Base-by-base conservation (phyloP, 2,797 vertebrate species). In the Danionella dracula region DNA sequence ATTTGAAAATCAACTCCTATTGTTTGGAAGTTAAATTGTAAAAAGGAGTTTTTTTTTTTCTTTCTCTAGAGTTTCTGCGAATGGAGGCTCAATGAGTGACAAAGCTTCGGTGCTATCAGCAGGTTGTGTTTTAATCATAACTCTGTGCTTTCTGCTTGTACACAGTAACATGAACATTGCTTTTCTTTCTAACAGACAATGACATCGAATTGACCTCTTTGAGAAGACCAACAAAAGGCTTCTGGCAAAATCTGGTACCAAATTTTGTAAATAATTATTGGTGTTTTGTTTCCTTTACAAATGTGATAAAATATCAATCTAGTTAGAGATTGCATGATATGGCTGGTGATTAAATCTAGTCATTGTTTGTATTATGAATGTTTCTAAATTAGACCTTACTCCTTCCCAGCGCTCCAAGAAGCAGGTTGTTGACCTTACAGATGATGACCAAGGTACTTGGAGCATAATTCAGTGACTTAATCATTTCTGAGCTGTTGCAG, bases 241-340 rank as follows among this genome's bases (percentile, higher is more conserved):
- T 68, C 60, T 74, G 74, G 72, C 55, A 72, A 51, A 72, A 56
- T 35, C 38, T 70, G 77, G 74, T 76, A 76, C 35, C 5, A 4
- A 29, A 11, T 21, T 1, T 48, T 37, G 4, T 17, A n/a, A 37
- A 8, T 34, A 12, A 60, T 48, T 15, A 23, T 6, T 12, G 29
- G 31, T 10, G 8, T 11, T 40, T 37, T 34, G 6, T 27, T 20
- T 31, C 6, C 37, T 34, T n/a, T n/a, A n/a, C n/a, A n/a, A n/a
- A n/a, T n/a, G n/a, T n/a, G n/a, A n/a, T n/a, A n/a, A n/a, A n/a
- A n/a, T n/a, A n/a, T n/a, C n/a, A n/a, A n/a, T n/a, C n/a, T n/a
- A n/a, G n/a, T n/a, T n/a, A n/a, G n/a, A n/a, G n/a, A n/a, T n/a
- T n/a, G n/a, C n/a, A n/a, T n/a, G n/a, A n/a, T n/a, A n/a, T n/a